Base-by-base conservation (phyloP, 2,888 invertebrate genomes). In the Andrena flavipes region DNA sequence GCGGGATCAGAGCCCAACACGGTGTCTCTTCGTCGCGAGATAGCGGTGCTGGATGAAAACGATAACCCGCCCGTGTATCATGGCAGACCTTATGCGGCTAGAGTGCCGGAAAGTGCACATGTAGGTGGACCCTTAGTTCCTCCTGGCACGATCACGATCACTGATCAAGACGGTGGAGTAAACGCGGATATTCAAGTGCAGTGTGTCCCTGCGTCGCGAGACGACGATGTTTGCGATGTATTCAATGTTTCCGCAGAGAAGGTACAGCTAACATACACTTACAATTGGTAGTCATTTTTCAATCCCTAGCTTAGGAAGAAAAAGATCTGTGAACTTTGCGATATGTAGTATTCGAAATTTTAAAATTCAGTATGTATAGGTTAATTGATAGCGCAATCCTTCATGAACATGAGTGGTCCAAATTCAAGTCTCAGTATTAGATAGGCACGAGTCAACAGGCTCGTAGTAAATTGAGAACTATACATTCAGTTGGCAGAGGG, bases 31-130 rank as follows among this genome's bases (percentile, higher is more conserved):
- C 95, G 97, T 6, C 94, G 97, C 29, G 97, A 97, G 89, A 97
- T 98, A 56, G 96, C 96, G 0, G 96, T 98, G 5, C 94, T 96
- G 20, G 98, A 98, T 90, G 96, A 96, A 26, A 98, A 98, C 90
- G 98, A 98, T 93, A 98, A 98, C 91, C 94, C 96, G 0, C 98
- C 98, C 0, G 95, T 95, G 16, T 97, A 97, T 91, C 95, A 96
- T 86, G 96, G 96, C 54, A 94, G 97, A 48, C 97, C 97, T 0
- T 97, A 97, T 90, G 96, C 96, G 42, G 95, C 96, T 2, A 96
- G 96, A 81, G 95, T 97, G 0, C 96, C 96, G 80, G 97, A 97
- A 93, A 96, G 96, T 13, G 95, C 96, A 2, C 92, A 95, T 2
- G 95, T 96, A 1, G 97, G 96, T 1, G 95, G 95, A 7, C 95